Percentiles rank a stretch among this genome's conserved stretches.
phyloP scores from a whole-genome alignment of 2,797 vertebrate genomes.

The Centropyge bicolor region DNA sequence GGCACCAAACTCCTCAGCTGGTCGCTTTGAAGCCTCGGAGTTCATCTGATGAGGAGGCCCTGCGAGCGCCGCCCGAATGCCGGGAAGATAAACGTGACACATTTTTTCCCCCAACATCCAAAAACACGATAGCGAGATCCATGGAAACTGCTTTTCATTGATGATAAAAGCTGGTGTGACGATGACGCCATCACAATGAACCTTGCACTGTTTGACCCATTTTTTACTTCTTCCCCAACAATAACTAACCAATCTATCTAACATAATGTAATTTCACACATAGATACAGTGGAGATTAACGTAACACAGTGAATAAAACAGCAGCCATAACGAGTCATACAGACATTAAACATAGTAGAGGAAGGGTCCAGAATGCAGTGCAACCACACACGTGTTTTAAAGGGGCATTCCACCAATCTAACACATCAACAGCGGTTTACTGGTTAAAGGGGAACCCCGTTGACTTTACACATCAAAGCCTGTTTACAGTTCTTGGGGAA shows the following conservation, averaged over 20 bases:
- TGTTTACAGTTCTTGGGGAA: not conserved
- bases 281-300: not conserved
- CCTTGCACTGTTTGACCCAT: not conserved
- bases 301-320: not conserved
- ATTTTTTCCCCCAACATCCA: conserved; percentile 58
- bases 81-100: conserved; percentile 72
- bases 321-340: not conserved
- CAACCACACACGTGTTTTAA: conserved; percentile 7
- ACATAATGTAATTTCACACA: conserved; percentile 2
- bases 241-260: conserved; percentile 3
- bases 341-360: not conserved
- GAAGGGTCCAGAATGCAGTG: not conserved
- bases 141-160: conserved; percentile 55
- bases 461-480: conserved; percentile 2
- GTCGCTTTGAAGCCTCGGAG: conserved; percentile 62
- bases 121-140: conserved; percentile 66
- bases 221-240: conserved; percentile 9
- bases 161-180: conserved; percentile 50
- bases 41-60: conserved; percentile 58
- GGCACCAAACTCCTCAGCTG: conserved; percentile 39
- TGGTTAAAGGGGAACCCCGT: not conserved
- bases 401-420: conserved; percentile 7
- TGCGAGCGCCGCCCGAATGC: conserved; percentile 39
- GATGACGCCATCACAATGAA: conserved; percentile 23
- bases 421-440: not conserved